Conservation (phyloP, 2,888 invertebrate species). For the Myopa tessellatipennis region DNA sequence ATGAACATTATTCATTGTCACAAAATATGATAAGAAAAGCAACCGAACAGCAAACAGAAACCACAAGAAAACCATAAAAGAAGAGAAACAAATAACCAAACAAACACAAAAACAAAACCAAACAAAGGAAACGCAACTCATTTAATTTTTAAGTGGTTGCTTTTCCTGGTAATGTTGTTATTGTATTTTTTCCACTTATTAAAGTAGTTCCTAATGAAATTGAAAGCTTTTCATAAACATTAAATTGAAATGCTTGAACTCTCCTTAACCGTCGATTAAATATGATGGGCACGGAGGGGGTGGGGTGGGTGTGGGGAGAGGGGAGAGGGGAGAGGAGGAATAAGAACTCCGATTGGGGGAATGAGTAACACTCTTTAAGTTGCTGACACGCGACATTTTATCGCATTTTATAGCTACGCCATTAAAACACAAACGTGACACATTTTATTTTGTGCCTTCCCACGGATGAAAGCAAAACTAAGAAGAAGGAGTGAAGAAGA, state of each 20-base stretch:
- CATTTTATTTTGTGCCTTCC: background rate
- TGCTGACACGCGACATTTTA: background rate
- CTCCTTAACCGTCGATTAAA: background rate
- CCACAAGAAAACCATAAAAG: background rate
- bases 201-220: background rate
- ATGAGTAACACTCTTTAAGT: background rate
- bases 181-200: background rate
- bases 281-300: background rate
- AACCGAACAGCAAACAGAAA: background rate
- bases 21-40: constrained; percentile 1
- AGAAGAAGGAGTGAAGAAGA: background rate
- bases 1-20: background rate
- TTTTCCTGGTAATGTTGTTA: background rate
- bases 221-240: background rate
- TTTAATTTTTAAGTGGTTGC: background rate
- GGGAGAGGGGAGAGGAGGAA: background rate
- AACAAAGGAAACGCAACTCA: background rate
- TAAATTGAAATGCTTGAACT: background rate
- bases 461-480: background rate
- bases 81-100: background rate
- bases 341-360: background rate
- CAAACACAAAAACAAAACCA: background rate
- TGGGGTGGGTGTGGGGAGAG: background rate
- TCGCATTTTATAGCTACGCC: constrained; percentile 7
- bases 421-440: constrained; percentile 14